phyloP scores from a whole-genome alignment of 2,113 vertebrate genomes.

The Anser brachyrhynchus region DNA sequence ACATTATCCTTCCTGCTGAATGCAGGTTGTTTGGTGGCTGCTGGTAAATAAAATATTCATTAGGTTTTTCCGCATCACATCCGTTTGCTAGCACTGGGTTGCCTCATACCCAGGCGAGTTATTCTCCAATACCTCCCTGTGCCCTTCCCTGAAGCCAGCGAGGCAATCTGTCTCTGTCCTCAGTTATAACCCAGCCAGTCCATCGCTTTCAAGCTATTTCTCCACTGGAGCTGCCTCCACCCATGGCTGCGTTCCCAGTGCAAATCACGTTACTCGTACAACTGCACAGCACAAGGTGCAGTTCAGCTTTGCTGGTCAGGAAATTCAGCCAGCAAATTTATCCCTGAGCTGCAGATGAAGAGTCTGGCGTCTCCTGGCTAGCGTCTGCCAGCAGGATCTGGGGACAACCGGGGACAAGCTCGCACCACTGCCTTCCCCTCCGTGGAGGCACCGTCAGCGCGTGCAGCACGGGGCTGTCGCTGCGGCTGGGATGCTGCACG shows the following conservation, averaged over 20 bases:
- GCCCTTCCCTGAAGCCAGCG: background rate
- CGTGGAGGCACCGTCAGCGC: accelerated
- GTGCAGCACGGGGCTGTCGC: background rate
- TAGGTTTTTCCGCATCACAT: background rate
- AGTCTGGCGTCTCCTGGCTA: background rate
- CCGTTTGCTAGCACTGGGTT: background rate
- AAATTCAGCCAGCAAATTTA: background rate
- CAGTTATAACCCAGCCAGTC: background rate
- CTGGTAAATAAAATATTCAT: background rate
- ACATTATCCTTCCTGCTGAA: background rate
- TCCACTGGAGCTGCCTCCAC: background rate
- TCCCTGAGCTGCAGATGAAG: background rate
- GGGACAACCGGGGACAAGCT: background rate
- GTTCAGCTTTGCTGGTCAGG: background rate
- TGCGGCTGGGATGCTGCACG: background rate
- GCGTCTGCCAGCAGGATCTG: background rate
- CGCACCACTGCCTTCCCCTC: background rate
- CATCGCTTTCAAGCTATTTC: background rate
- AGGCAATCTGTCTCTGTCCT: background rate
- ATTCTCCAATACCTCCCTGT: background rate
- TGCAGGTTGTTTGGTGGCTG: background rate
- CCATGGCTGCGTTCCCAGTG: background rate
- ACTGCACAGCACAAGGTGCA: background rate
- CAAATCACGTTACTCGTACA: background rate
- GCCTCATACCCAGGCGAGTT: background rate